These are phyloP conservation scores for Coelopa frigida DNA, from an alignment of 1,140 invertebrate species.

Conservation along the genomic window DNA sequence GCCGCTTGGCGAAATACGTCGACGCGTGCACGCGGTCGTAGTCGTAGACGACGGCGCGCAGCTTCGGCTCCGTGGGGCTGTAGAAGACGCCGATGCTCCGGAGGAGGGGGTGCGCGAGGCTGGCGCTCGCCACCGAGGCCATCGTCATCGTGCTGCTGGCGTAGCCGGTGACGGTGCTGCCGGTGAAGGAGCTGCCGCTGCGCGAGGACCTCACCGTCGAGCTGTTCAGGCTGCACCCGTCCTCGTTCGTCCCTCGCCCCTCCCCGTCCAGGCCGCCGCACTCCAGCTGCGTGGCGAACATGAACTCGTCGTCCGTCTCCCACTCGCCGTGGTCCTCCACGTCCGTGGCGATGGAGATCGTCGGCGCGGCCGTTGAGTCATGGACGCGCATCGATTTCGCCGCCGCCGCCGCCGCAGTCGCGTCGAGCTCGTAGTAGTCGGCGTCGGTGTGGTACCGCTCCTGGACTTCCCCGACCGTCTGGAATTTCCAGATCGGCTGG, in stretches of 20 bases:
- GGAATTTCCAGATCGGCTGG: constrained; percentile 42
- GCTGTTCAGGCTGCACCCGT: constrained; percentile 1
- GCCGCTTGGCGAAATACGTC: constrained; percentile 24
- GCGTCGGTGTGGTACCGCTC: constrained; percentile 20
- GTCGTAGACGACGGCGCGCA: constrained; percentile 36
- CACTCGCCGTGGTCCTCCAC: constrained; percentile 40
- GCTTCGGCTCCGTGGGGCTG: constrained; percentile 29
- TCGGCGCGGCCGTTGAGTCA: constrained; percentile 7
- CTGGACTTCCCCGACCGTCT: constrained; percentile 27
- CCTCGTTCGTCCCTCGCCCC: constrained; percentile 3
- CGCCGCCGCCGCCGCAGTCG: constrained; percentile 4
- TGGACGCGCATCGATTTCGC: not conserved
- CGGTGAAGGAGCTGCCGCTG: constrained; percentile 15
- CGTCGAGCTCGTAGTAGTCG: constrained; percentile 14
- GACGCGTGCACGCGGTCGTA: constrained; percentile 29
- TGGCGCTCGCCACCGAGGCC: constrained; percentile 14
- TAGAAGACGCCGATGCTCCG: constrained; percentile 38
- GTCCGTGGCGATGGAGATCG: constrained; percentile 13
- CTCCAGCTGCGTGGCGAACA: constrained; percentile 24
- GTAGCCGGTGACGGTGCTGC: constrained; percentile 34
- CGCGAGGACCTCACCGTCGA: not conserved
- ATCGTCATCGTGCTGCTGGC: constrained; percentile 29
- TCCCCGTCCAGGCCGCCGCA: constrained; percentile 1
- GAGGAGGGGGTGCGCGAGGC: constrained; percentile 4
- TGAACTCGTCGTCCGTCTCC: constrained; percentile 42